These are phyloP conservation scores for Mythimna ferrago DNA, from an alignment of 2,888 invertebrate genomes.

Conservation along the genomic window DNA sequence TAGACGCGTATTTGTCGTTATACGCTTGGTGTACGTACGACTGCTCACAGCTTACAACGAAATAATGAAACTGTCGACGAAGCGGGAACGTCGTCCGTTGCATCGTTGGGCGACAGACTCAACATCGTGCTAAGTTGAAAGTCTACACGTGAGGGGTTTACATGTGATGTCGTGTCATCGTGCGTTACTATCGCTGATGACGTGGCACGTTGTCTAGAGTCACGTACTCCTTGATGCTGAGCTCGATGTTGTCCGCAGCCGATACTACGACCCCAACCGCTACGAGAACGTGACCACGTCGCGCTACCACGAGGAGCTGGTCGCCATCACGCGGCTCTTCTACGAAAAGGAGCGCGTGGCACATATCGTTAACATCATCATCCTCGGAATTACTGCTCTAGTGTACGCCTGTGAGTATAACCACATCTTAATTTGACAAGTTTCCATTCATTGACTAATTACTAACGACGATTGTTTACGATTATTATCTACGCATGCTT, in stretches of 20 bases:
- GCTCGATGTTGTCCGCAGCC: constrained; percentile 10
- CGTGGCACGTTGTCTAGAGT: no score
- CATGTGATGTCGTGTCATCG: no score
- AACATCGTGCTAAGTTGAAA: no score
- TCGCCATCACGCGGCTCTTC: constrained; percentile 56
- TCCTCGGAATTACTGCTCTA: constrained; percentile 86
- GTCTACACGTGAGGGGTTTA: no score
- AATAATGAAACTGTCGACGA: no score
- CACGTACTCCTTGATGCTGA: neutral
- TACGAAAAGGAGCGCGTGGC: constrained; percentile 77
- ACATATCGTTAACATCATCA: constrained; percentile 81
- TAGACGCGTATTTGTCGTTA: no score
- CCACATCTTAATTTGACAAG: neutral
- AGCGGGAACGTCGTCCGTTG: no score
- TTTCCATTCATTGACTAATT: neutral
- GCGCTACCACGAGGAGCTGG: constrained; percentile 21
- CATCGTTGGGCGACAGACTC: no score
- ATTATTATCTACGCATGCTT: no score
- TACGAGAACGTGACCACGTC: constrained; percentile 41
- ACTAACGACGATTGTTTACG: neutral
- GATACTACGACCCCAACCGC: constrained; percentile 45
- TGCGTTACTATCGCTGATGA: no score
- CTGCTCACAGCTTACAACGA: no score
- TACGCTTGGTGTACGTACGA: no score
- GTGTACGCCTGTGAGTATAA: constrained; percentile 89